These are phyloP conservation scores for Plebejus argus DNA, from an alignment of 2,888 invertebrate species.

Conservation along the genomic window DNA sequence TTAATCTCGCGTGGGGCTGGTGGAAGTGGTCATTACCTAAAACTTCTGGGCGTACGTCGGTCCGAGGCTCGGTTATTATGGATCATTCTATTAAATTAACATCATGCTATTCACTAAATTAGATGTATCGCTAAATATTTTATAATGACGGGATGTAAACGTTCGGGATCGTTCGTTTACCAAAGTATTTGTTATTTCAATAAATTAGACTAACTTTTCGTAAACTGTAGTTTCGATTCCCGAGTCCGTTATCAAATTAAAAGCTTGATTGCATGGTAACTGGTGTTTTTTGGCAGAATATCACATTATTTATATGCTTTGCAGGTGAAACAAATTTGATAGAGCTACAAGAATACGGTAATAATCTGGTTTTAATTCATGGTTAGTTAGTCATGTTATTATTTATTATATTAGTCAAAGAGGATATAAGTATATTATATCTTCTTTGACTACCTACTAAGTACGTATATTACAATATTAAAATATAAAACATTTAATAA, in stretches of 20 bases:
- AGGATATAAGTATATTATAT: too few species aligned
- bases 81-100: conserved; percentile 75
- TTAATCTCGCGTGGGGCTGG: conserved; percentile 75
- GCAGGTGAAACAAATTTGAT: background rate
- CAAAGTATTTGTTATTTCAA: conserved; percentile 29
- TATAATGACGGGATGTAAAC: conserved; percentile 64
- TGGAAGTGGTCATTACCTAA: conserved; percentile 75
- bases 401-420: too few species aligned
- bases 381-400: too few species aligned
- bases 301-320: background rate
- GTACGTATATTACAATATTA: background rate
- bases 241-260: conserved; percentile 20
- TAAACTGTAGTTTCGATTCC: background rate
- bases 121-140: conserved; percentile 80
- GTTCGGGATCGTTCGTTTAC: conserved; percentile 33
- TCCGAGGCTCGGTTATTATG: conserved; percentile 77
- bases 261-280: conserved; percentile 7
- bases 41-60: conserved; percentile 77
- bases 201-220: background rate
- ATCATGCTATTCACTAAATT: conserved; percentile 76
- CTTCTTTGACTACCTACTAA: too few species aligned
- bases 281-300: background rate
- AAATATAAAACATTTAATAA: background rate
- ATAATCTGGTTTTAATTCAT: too few species aligned
- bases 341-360: too few species aligned